Evolutionary conservation across 2,797 vertebrate species (phyloP).

Genomic region (Scyliorhinus canicula): DNA sequence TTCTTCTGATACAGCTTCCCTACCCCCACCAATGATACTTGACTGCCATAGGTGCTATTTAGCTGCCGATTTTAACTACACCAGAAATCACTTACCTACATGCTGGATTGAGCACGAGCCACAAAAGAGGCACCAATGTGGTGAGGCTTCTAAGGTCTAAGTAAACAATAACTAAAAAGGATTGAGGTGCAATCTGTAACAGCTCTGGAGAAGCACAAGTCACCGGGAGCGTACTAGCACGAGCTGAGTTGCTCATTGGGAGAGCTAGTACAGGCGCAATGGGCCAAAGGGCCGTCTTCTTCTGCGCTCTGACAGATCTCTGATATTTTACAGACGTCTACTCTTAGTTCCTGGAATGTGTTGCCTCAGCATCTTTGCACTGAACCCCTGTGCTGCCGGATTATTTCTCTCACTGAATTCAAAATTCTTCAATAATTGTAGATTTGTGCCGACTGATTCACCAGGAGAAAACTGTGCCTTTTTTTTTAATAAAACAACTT

Average conservation of each 20-base stretch:
- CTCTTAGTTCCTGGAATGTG: not conserved
- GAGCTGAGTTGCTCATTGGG: too few species aligned
- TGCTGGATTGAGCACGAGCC: not conserved
- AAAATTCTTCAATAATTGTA: not conserved
- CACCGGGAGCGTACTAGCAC: not conserved
- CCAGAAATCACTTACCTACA: too few species aligned
- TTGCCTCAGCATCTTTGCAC: not conserved
- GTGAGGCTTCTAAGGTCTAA: not conserved
- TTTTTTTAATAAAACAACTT: not conserved
- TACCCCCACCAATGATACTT: not conserved
- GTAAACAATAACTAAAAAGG: not conserved
- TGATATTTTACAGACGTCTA: too few species aligned
- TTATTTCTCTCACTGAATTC: not conserved
- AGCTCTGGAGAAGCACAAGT: not conserved
- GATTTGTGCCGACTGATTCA: not conserved
- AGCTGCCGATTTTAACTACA: too few species aligned
- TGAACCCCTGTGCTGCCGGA: not conserved
- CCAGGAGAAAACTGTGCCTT: too few species aligned
- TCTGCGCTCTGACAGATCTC: too few species aligned
- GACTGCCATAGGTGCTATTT: not conserved
- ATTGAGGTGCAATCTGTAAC: not conserved
- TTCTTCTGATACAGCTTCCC: not conserved
- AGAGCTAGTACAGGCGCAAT: too few species aligned
- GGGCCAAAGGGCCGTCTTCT: too few species aligned
- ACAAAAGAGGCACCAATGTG: not conserved